Percentiles rank a stretch among this genome's conserved stretches.
These are phyloP conservation scores for Mus pahari DNA, from an alignment of 2,113 vertebrate species.

Conservation along the genomic window DNA sequence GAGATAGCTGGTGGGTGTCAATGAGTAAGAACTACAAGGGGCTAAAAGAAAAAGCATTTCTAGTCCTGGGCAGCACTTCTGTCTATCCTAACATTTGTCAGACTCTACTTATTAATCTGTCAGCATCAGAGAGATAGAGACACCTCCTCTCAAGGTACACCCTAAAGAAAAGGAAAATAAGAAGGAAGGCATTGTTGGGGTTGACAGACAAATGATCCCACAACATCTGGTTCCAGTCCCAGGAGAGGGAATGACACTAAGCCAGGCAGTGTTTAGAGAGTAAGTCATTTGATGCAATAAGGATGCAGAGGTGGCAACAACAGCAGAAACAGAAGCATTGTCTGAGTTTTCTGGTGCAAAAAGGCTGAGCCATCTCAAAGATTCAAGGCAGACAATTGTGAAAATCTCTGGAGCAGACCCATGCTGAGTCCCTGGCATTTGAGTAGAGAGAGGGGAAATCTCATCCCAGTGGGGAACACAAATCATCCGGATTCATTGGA, in stretches of 20 bases:
- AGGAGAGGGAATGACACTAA: not conserved
- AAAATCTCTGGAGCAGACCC: not conserved
- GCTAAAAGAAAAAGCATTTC: not conserved
- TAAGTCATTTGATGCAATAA: not conserved
- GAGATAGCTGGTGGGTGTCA: not conserved
- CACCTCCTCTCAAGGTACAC: conserved; percentile 54
- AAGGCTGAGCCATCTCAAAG: not conserved
- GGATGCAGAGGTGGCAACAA: not conserved
- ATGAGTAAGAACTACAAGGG: not conserved
- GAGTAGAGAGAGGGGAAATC: not conserved
- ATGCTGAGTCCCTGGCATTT: not conserved
- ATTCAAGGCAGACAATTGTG: not conserved
- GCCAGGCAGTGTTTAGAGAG: not conserved
- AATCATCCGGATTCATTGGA: not conserved
- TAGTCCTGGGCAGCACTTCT: not conserved
- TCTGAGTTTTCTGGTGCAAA: conserved; percentile 51
- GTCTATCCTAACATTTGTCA: conserved; percentile 23
- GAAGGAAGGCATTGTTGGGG: conserved; percentile 5
- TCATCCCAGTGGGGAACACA: not conserved
- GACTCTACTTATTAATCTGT: conserved; percentile 67
- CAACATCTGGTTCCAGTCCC: not conserved
- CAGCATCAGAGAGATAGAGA: conserved; percentile 62
- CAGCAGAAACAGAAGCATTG: not conserved
- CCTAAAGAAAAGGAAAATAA: conserved; percentile 67
- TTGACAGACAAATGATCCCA: conserved; percentile 15